These are phyloP conservation scores for Seladonia tumulorum DNA, from an alignment of 2,888 invertebrate genomes.

Conservation along the genomic window DNA sequence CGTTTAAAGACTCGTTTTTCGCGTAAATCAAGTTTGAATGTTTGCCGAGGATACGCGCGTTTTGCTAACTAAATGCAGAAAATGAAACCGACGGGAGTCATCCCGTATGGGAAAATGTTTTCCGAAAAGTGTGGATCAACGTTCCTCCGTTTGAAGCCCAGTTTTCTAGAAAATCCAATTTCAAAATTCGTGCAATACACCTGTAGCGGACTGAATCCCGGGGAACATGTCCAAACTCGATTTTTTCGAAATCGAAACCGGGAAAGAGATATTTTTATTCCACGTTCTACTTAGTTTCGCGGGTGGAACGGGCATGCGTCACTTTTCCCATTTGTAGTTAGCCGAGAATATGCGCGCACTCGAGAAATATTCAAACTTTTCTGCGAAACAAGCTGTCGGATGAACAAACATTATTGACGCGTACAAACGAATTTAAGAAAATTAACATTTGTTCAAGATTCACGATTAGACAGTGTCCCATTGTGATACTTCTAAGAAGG, in stretches of 20 bases:
- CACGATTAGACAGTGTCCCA: too few species aligned
- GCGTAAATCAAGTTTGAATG: background rate
- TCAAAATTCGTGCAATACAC: background rate
- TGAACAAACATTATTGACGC: background rate
- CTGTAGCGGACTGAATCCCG: background rate
- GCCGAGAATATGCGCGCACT: background rate
- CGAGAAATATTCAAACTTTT: background rate
- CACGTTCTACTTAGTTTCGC: background rate
- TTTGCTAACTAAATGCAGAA: background rate
- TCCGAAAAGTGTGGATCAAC: background rate
- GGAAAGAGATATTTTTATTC: background rate
- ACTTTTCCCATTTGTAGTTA: background rate
- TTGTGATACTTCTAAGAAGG: too few species aligned
- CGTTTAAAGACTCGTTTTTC: background rate
- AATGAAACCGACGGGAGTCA: background rate
- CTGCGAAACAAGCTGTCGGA: background rate
- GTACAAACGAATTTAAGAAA: too few species aligned
- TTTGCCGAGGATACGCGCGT: background rate
- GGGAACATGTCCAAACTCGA: background rate
- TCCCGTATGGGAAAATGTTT: background rate
- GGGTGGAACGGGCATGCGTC: background rate
- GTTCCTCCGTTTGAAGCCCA: background rate
- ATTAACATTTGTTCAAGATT: too few species aligned
- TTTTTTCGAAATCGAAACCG: slow-evolving; percentile 1
- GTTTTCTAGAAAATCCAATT: background rate